Base-by-base conservation (phyloP, 2,888 invertebrate genomes). In the Tipula confusa region DNA sequence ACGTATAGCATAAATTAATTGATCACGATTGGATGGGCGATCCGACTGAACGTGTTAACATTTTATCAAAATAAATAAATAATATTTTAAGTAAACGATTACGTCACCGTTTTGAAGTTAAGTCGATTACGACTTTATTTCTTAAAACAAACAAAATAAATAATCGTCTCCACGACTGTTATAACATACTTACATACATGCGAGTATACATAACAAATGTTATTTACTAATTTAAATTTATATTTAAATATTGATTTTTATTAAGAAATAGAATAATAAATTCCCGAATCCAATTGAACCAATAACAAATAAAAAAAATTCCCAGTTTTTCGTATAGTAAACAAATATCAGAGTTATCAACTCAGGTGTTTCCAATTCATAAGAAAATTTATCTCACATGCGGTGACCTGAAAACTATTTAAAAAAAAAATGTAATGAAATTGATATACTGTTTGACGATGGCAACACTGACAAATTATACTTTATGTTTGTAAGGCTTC, bases 161-260 rank as follows among this genome's bases (percentile, higher is more conserved):
- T 48, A 48, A n/a, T n/a, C n/a, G n/a, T n/a, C n/a, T n/a, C n/a
- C n/a, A 48, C 48, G 48, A 48, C 48, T 48, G 48, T 48, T 48
- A 15, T 48, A 48, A 48, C 48, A 48, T 4, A 48, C 48, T 9
- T 11, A 11, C 33, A 33, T 33, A 33, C n/a, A n/a, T 33, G 11
- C 33, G 33, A 33, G n/a, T 11, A 33, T 33, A 33, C 33, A 11
- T 33, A 18, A 48, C 38, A 38, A n/a, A 33, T 48, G 18, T 18
- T 48, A 9, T 15, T 48, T 18, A 48, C 48, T 18, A 48, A 48
- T 48, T 6, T 48, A 18, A 15, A 48, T 48, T 48, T 48, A 48
- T 48, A 48, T 18, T 48, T 48, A 48, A 48, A 48, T 48, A 48
- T 48, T 48, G 48, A 48, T 18, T 15, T 48, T 48, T 48, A 48